These are phyloP conservation scores for Drosophila monieri DNA, from an alignment of 2,888 invertebrate genomes.

Conservation along the genomic window DNA sequence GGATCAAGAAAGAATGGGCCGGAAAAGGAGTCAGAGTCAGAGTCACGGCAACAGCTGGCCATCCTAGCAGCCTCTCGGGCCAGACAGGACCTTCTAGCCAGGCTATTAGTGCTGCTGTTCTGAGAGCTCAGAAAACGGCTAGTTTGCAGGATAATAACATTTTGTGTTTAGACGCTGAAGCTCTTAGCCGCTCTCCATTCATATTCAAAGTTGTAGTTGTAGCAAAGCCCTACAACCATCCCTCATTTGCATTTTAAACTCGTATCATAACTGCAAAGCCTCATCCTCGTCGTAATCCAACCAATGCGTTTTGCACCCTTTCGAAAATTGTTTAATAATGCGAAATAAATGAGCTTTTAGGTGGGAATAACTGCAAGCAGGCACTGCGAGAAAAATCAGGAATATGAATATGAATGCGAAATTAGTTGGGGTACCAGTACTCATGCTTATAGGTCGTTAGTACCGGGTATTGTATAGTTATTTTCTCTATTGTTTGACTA, in stretches of 20 bases:
- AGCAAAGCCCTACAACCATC: neutral
- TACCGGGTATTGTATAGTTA: no score
- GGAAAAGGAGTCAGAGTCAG: constrained; percentile 9
- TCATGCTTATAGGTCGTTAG: no score
- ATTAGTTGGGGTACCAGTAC: no score
- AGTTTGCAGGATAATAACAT: neutral
- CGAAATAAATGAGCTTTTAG: constrained; percentile 10
- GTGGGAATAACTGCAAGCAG: neutral
- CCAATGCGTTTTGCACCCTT: constrained; percentile 5
- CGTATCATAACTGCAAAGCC: constrained; percentile 2
- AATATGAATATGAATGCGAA: no score
- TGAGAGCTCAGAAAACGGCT: neutral
- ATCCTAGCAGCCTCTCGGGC: neutral
- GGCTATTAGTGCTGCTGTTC: neutral
- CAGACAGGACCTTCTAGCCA: neutral
- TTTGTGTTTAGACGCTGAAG: neutral
- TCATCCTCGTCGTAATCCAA: neutral
- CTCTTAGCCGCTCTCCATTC: neutral
- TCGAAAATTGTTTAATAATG: constrained; percentile 1
- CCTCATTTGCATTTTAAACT: constrained; percentile 2
- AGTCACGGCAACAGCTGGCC: constrained; percentile 1
- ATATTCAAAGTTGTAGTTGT: no score
- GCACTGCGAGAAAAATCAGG: neutral
- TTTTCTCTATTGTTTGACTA: no score
- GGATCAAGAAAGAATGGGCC: constrained; percentile 1